phyloP scores from a whole-genome alignment of 2,888 invertebrate genomes.

The Adelphocoris suturalis region DNA sequence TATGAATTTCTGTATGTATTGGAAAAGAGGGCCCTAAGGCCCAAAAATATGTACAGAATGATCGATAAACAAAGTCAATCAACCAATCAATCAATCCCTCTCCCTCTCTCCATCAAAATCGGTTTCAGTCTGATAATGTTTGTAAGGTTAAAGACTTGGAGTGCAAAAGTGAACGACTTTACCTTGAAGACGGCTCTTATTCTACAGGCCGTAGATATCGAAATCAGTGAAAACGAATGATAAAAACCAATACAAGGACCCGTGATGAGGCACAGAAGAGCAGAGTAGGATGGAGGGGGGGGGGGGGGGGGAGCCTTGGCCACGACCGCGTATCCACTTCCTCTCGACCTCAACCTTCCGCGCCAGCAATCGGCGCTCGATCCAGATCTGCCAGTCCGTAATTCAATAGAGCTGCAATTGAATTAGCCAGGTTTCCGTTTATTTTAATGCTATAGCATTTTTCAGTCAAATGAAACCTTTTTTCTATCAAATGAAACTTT shows the following conservation, averaged over 20 bases:
- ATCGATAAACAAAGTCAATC: no score
- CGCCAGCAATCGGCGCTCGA: background rate
- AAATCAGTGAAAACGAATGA: background rate
- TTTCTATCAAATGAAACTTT: no score
- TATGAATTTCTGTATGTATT: no score
- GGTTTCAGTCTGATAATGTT: background rate
- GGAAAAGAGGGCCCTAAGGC: no score
- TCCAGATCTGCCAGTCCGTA: background rate
- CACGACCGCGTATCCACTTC: slow-evolving; percentile 20
- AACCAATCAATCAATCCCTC: no score
- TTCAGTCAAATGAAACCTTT: no score
- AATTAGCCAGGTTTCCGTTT: no score
- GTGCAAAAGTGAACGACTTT: background rate
- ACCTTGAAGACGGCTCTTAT: background rate
- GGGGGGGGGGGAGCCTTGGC: background rate
- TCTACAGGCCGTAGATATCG: background rate
- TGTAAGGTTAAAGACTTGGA: background rate
- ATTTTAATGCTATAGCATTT: no score
- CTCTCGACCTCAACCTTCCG: slow-evolving; percentile 34
- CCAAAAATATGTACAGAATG: no score
- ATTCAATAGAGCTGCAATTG: background rate
- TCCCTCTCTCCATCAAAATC: no score
- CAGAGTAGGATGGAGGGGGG: background rate
- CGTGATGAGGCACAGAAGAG: background rate
- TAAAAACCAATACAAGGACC: background rate